phyloP scores from a whole-genome alignment of 2,888 invertebrate genomes.

The Tryphoninae sp. region DNA sequence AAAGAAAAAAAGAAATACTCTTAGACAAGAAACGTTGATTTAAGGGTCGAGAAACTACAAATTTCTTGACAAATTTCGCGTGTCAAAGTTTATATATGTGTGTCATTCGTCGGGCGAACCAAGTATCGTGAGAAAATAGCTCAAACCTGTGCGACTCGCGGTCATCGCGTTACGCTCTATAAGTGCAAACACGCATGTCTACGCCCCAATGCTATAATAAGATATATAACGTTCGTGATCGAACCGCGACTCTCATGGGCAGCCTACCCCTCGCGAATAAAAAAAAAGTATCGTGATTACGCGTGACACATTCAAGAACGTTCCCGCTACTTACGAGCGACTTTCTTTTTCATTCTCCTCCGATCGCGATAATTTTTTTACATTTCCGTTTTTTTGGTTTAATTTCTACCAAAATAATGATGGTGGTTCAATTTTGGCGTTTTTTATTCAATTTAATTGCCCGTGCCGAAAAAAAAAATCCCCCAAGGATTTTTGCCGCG shows the following conservation, averaged over 20 bases:
- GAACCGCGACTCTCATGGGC: slow-evolving; percentile 6
- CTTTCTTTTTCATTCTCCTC: slow-evolving; percentile 42
- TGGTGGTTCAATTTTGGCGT: too few species aligned
- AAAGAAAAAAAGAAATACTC: too few species aligned
- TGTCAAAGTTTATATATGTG: too few species aligned
- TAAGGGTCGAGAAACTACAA: too few species aligned
- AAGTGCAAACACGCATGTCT: slow-evolving; percentile 48
- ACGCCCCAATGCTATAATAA: slow-evolving; percentile 6
- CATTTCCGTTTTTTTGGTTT: too few species aligned
- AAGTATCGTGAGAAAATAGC: slow-evolving; percentile 36
- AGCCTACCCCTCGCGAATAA: background rate
- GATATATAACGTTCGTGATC: slow-evolving; percentile 24
- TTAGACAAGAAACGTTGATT: too few species aligned
- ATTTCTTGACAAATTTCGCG: too few species aligned
- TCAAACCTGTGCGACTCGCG: slow-evolving; percentile 32
- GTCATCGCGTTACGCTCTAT: slow-evolving; percentile 53
- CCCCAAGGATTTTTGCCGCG: too few species aligned
- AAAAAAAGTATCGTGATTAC: slow-evolving; percentile 33
- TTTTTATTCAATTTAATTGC: too few species aligned
- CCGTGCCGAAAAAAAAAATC: too few species aligned
- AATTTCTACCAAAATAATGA: too few species aligned
- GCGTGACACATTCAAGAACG: slow-evolving; percentile 39
- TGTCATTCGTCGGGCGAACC: background rate
- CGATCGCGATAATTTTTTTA: slow-evolving; percentile 9
- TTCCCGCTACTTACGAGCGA: background rate